These are phyloP conservation scores for Leptinotarsa undecemlineata DNA, from an alignment of 1,140 invertebrate species.

Conservation along the genomic window DNA sequence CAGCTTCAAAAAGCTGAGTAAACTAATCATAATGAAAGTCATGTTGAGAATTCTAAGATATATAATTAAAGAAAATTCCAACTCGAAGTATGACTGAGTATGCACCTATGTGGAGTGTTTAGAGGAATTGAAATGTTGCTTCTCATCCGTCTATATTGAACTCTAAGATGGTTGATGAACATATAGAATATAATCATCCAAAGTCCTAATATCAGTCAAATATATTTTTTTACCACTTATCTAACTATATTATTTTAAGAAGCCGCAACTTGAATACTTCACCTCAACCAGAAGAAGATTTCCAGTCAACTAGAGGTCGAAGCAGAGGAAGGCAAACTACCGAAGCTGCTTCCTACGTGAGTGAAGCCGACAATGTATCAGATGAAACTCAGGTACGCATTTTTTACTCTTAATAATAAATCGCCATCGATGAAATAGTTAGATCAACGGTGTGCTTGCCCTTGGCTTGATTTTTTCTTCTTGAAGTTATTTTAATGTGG, in stretches of 20 bases:
- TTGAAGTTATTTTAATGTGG: slow-evolving; percentile 14
- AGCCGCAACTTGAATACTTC: slow-evolving; percentile 63
- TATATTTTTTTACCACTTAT: neutral
- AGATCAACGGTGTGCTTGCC: neutral
- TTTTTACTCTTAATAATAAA: neutral
- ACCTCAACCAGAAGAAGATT: slow-evolving; percentile 51
- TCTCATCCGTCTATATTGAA: no score
- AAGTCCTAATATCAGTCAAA: neutral
- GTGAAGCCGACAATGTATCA: slow-evolving; percentile 46
- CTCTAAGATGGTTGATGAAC: neutral
- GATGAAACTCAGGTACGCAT: slow-evolving; percentile 51
- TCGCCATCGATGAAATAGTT: neutral
- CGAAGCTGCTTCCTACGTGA: slow-evolving; percentile 37
- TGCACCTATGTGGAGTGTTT: no score
- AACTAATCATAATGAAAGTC: no score
- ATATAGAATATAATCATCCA: neutral
- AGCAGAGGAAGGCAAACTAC: slow-evolving; percentile 57
- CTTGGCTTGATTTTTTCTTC: slow-evolving; percentile 5
- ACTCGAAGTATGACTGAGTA: no score
- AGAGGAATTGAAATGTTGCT: no score
- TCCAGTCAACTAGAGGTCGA: slow-evolving; percentile 54
- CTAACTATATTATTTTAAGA: slow-evolving; percentile 49
- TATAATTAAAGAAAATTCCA: no score
- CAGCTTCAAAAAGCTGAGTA: no score
- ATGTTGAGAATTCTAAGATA: no score